Evolutionary conservation across 2,797 vertebrate genomes (phyloP).

Genomic region (Sphenopsis melanotis): DNA sequence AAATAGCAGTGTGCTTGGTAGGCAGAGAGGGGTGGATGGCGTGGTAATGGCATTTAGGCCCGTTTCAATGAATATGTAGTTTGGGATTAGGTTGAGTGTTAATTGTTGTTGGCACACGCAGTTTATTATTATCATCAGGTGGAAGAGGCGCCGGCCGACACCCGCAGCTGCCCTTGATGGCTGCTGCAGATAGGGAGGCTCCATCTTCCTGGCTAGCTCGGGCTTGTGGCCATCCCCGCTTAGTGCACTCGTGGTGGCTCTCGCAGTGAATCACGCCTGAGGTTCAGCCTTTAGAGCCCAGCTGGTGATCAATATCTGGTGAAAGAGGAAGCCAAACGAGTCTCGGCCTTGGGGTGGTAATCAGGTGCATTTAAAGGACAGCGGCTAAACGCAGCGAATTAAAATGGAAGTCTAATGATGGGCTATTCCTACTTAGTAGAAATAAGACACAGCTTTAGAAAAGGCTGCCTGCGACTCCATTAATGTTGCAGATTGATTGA

Average conservation of each 20-base stretch:
- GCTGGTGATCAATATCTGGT: neutral
- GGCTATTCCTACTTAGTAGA: neutral
- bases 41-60: neutral
- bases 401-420: neutral
- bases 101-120: neutral
- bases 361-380: neutral
- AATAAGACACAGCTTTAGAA: neutral
- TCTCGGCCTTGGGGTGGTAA: neutral
- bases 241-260: neutral
- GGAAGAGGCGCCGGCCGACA: neutral
- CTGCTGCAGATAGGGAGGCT: neutral
- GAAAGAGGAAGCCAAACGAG: neutral
- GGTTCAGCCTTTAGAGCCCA: neutral
- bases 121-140: neutral
- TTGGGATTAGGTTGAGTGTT: neutral
- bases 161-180: neutral
- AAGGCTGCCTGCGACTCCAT: neutral
- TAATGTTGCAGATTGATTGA: neutral
- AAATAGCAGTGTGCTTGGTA: neutral
- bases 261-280: neutral
- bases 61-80: neutral
- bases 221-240: accelerated
- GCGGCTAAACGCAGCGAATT: neutral
- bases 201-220: accelerated
- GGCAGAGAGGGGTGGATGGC: neutral